These are phyloP conservation scores for Sinosuthora webbiana DNA, from an alignment of 2,113 vertebrate genomes.

Conservation along the genomic window DNA sequence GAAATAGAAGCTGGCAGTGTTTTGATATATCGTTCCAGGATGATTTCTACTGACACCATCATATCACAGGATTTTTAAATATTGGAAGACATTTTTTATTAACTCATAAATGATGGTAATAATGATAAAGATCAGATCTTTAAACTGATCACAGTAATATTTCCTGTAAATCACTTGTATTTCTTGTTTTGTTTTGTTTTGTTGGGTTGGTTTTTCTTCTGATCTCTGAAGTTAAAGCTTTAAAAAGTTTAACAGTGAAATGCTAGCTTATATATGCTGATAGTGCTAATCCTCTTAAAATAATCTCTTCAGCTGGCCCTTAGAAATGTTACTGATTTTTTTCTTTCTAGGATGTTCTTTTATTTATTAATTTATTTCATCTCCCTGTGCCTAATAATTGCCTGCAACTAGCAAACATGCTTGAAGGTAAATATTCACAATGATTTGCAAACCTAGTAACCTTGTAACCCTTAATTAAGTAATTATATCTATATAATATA, in stretches of 20 bases:
- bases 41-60: neutral
- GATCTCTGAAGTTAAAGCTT: neutral
- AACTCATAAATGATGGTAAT: neutral
- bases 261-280: neutral
- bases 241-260: neutral
- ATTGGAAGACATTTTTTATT: neutral
- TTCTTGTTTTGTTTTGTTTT: neutral
- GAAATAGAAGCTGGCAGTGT: neutral
- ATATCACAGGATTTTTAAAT: neutral
- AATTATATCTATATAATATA: neutral
- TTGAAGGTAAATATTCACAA: neutral
- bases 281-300: neutral
- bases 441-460: neutral
- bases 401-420: neutral
- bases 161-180: neutral
- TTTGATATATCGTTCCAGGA: neutral
- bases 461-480: neutral
- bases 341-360: neutral
- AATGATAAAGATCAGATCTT: neutral
- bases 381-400: neutral
- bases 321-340: neutral
- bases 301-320: neutral
- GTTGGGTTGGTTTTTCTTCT: rapidly evolving
- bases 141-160: neutral
- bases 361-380: neutral